Evolutionary conservation across 2,113 vertebrate genomes (phyloP).

Genomic region (Gasterosteus aculeatus): DNA sequence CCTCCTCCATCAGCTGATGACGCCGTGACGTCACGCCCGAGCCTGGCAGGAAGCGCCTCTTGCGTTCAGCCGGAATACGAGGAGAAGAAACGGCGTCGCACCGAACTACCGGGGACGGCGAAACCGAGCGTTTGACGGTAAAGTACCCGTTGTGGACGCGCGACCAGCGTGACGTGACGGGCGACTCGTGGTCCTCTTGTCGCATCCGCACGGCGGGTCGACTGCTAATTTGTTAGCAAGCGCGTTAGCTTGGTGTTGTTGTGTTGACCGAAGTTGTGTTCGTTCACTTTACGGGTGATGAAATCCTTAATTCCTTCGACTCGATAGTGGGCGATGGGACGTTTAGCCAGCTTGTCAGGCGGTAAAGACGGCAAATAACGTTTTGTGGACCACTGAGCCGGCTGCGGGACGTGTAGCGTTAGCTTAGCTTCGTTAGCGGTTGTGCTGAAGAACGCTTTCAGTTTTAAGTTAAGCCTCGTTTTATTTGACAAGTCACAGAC

Average conservation of each 20-base stretch:
- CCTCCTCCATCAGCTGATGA: constrained; percentile 78
- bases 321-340: not conserved
- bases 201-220: not conserved
- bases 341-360: not conserved
- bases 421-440: constrained; percentile 20
- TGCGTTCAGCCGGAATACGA: constrained; percentile 60
- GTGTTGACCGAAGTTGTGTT: constrained; percentile 39
- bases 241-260: constrained; percentile 44
- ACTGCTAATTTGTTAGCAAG: constrained; percentile 58
- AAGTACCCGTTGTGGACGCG: not conserved
- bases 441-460: not conserved
- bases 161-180: too few species aligned
- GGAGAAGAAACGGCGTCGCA: constrained; percentile 18
- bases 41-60: constrained; percentile 75
- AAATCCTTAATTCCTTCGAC: not conserved
- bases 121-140: constrained; percentile 49
- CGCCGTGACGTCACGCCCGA: constrained; percentile 46
- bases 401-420: constrained; percentile 10
- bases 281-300: not conserved
- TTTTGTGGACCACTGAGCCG: not conserved
- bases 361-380: not conserved
- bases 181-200: rapidly evolving
- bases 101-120: constrained; percentile 4
- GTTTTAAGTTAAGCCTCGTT: not conserved
- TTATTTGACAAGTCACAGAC: rapidly evolving